Base-by-base conservation (phyloP, 2,888 invertebrate genomes). In the Teinopalpus imperialis region DNA sequence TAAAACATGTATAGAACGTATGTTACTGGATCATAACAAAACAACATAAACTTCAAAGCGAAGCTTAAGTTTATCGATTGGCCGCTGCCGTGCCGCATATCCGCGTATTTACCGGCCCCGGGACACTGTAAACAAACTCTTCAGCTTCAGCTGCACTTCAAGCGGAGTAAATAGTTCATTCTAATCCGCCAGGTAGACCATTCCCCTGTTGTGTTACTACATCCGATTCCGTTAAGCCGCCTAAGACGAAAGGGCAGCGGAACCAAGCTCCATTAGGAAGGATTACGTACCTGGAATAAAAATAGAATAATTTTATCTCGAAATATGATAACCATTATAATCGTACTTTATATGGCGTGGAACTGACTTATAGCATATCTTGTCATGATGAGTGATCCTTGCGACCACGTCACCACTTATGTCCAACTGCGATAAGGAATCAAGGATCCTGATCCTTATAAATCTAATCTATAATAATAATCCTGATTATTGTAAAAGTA, bases 251-350 rank as follows among this genome's bases (percentile, higher is more conserved):
- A 16, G 9, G 8, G 1, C n/a, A n/a, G n/a, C n/a, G n/a, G n/a
- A n/a, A n/a, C n/a, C n/a, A n/a, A n/a, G n/a, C n/a, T n/a, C n/a
- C n/a, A n/a, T n/a, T n/a, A n/a, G n/a, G n/a, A n/a, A n/a, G n/a
- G n/a, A n/a, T n/a, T n/a, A n/a, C 31, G 3, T 32, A 32, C 31
- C 31, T 32, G 31, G 4, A 32, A 32, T 18, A 32, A 32, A 20
- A 34, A 18, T 20, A 18, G 20, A 20, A 9, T 3, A 14, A 4
- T 4, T 31, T 31, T 8, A 14, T n/a, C n/a, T n/a, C n/a, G n/a
- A n/a, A n/a, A n/a, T n/a, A n/a, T n/a, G n/a, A n/a, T n/a, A n/a
- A n/a, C n/a, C n/a, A n/a, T n/a, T n/a, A n/a, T n/a, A n/a, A n/a
- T n/a, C n/a, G n/a, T n/a, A n/a, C n/a, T n/a, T n/a, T n/a, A n/a